Base-by-base conservation (phyloP, 2,113 vertebrate species). In the Cyanistes caeruleus region DNA sequence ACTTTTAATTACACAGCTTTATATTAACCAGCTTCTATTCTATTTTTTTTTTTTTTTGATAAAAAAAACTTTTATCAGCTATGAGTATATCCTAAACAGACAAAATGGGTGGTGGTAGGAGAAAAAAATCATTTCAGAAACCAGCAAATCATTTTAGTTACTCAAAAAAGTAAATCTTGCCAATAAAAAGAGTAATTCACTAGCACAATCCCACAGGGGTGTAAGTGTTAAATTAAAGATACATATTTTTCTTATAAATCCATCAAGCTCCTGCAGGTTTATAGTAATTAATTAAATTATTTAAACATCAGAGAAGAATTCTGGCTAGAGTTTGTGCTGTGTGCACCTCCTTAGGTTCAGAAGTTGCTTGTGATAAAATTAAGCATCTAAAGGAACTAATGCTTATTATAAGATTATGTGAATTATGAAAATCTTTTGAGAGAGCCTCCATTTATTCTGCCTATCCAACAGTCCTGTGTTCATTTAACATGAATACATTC, bases 241-340 rank as follows among this genome's bases (percentile, higher is more conserved):
- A 90, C 23, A 58, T 72, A 84, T 78, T 96, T 95, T 95, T 89
- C 60, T 65, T 89, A 65, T 78, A 92, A 90, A 95, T 87, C 85
- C 49, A 81, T 89, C 92, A 78, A 87, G 30, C 14, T 92, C 37
- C 52, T 78, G 25, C 23, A 93, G 83, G 25, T 89, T 95, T 78
- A 75, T 81, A 92, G 64, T 72, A 96, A 89, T 94, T 83, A 83
- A 85, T 91, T 72, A 67, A 87, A 88, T 74, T 20, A 64, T 31
- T 91, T 73, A 78, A 92, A 53, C 18, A 84, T 84, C 73, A 92
- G 73, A 93, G 52, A 84, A 91, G 37, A 77, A 74, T 24, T 46
- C 60, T 77, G 77, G 52, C 39, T 63, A 27, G 13, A 51, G 11
- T 80, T 52, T 81, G 64, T 84, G n/a, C 35, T 83, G 67, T 64